Evolutionary conservation across 2,113 vertebrate species (phyloP).

Genomic region (Actenoides lindsayi): DNA sequence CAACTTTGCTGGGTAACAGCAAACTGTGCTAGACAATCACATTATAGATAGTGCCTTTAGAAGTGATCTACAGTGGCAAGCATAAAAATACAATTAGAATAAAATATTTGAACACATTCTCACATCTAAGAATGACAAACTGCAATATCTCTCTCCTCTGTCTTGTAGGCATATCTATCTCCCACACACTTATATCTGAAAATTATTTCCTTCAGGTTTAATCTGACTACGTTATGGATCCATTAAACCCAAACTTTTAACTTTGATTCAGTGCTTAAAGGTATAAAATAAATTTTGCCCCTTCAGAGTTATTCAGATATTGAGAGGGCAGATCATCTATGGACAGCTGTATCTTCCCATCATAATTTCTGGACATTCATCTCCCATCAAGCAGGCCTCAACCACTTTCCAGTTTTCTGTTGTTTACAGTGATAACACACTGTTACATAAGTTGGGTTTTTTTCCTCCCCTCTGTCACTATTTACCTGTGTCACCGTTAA

Average conservation of each 20-base stretch:
- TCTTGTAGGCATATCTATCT: not conserved
- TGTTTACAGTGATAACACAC: not conserved
- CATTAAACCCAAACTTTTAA: not conserved
- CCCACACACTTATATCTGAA: not conserved
- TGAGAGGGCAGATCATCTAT: not conserved
- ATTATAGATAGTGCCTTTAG: not conserved
- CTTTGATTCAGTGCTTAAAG: not conserved
- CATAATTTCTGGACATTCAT: not conserved
- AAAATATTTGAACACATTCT: not conserved
- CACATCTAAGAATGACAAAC: not conserved
- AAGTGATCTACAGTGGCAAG: not conserved
- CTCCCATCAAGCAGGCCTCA: not conserved
- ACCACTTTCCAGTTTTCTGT: not conserved
- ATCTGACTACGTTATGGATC: accelerated
- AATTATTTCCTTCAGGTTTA: not conserved
- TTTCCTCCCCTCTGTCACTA: not conserved
- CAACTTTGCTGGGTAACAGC: not conserved
- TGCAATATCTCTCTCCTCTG: not conserved
- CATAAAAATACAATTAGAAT: not conserved
- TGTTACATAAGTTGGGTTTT: not conserved
- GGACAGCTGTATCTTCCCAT: not conserved
- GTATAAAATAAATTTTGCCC: not conserved
- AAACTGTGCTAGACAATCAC: not conserved
- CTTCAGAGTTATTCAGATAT: not conserved
- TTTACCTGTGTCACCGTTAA: not conserved